Conservation (phyloP, 2,113 vertebrate species). For the Saimiri boliviensis region DNA sequence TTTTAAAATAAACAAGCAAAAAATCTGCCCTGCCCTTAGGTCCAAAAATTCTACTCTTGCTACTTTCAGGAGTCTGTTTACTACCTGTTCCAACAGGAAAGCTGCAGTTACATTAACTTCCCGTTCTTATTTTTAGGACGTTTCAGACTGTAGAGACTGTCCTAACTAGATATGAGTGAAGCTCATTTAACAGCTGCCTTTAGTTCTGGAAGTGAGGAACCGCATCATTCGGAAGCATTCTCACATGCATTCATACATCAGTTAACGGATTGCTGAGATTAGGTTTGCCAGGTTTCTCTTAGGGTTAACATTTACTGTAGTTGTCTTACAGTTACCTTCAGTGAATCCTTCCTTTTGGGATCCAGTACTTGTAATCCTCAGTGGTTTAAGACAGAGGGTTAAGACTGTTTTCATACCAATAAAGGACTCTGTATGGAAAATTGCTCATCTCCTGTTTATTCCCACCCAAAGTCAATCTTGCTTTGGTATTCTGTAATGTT, state of each 20-base stretch:
- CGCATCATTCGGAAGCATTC: neutral
- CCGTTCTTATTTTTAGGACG: neutral
- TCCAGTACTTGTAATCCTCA: neutral
- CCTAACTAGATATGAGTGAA: neutral
- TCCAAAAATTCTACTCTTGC: neutral
- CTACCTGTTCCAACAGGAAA: neutral
- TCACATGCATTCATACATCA: rapidly evolving
- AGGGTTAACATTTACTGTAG: neutral
- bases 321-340: neutral
- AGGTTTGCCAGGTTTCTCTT: neutral
- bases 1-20: neutral
- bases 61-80: neutral
- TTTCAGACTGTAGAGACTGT: neutral
- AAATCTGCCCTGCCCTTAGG: neutral
- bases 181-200: neutral
- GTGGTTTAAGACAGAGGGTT: neutral
- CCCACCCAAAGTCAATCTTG: neutral
- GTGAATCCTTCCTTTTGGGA: neutral
- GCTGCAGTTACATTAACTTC: neutral
- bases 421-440: neutral
- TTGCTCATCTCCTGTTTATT: neutral
- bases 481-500: neutral
- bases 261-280: neutral
- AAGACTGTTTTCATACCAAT: neutral
- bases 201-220: neutral